phyloP scores from a whole-genome alignment of 2,113 vertebrate genomes.

The Melanocharis versteri region DNA sequence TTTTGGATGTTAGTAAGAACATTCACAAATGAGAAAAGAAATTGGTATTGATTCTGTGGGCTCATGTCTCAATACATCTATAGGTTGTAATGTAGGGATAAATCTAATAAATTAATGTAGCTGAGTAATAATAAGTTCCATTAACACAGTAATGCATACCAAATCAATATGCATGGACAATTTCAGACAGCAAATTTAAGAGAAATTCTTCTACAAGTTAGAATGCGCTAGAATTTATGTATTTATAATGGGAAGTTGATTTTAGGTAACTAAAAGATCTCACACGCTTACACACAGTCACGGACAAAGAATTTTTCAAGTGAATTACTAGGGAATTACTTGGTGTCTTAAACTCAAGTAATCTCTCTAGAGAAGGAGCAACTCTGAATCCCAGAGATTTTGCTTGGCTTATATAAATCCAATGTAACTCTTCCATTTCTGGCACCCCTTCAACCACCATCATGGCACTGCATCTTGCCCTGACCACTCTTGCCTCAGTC shows the following conservation, averaged over 20 bases:
- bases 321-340: background rate
- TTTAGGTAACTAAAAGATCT: background rate
- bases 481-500: background rate
- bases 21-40: slow-evolving; percentile 35
- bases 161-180: background rate
- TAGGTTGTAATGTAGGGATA: slow-evolving; percentile 7
- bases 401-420: background rate
- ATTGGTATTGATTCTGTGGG: slow-evolving; percentile 42
- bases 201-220: background rate
- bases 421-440: background rate
- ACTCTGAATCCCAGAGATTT: background rate
- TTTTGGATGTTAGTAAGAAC: background rate
- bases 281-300: background rate
- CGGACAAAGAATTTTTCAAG: background rate
- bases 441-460: background rate
- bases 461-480: background rate
- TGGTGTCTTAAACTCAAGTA: background rate
- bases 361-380: background rate
- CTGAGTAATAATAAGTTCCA: slow-evolving; percentile 32
- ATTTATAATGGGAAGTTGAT: background rate
- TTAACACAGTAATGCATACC: background rate
- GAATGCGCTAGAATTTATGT: background rate
- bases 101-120: slow-evolving; percentile 44
- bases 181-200: background rate
- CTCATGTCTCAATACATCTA: slow-evolving; percentile 22